Percentiles rank a stretch among this genome's conserved stretches.
Evolutionary conservation across 2,888 invertebrate genomes (phyloP).

Genomic region (Cephus spinipes): DNA sequence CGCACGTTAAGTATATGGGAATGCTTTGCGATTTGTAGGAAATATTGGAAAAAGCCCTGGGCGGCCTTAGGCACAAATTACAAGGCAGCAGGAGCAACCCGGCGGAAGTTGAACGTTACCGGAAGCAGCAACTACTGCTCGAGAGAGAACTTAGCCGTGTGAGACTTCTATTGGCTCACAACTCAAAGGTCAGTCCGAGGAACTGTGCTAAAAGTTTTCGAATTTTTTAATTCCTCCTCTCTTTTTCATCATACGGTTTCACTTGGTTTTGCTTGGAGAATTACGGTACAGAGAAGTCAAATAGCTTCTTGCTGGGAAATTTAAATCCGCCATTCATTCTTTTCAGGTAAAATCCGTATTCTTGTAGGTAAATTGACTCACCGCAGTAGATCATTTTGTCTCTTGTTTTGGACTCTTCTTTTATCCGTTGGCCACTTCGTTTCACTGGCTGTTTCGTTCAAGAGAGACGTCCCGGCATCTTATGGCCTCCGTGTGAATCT

Average conservation of each 20-base stretch:
- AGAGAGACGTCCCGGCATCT: background rate
- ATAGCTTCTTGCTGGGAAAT: constrained; percentile 16
- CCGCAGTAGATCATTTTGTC: background rate
- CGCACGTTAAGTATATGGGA: background rate
- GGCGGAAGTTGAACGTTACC: constrained; percentile 75
- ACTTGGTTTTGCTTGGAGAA: too few species aligned
- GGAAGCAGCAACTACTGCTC: constrained; percentile 77
- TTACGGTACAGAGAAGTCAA: background rate
- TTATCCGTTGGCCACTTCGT: too few species aligned
- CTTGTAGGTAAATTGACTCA: constrained; percentile 47
- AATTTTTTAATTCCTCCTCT: background rate
- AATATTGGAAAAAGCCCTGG: constrained; percentile 76
- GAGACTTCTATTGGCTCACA: constrained; percentile 87
- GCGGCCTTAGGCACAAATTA: constrained; percentile 74
- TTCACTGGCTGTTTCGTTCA: background rate
- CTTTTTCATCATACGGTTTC: background rate
- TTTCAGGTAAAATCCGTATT: constrained; percentile 52
- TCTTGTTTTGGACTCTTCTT: background rate
- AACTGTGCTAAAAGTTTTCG: constrained; percentile 44
- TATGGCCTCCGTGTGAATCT: background rate
- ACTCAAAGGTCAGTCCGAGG: constrained; percentile 80
- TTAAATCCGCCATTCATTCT: constrained; percentile 45
- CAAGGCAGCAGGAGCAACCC: constrained; percentile 74
- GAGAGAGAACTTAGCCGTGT: constrained; percentile 87
- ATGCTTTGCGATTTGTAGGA: constrained; percentile 63